Evolutionary conservation across 2,797 vertebrate genomes (phyloP), one percentile per base, ranked within the genome.

Genomic region (Parauchenoglanis ngamensis): DNA sequence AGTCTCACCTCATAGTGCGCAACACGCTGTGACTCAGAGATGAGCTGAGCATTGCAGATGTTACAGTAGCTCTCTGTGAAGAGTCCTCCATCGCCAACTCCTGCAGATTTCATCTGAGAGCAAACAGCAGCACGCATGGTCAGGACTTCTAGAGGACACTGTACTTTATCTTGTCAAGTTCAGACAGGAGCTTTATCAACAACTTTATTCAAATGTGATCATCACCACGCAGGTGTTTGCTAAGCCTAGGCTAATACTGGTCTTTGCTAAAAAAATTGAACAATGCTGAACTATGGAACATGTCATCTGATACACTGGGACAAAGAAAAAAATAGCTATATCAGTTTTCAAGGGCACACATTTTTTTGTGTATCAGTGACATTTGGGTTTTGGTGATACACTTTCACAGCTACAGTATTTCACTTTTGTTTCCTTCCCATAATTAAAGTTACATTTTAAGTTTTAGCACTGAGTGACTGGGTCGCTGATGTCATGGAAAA

Each of bases 51-150:
- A 17, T 94, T 94, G 91, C 94, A 94, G 91, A 94, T 94, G 90
- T 94, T 94, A 90, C 94, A 94, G 92, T 94, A 94, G 86, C 93
- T 94, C 85, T 94, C 93, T 4, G 94, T 94, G 84, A 94, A 94
- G 78, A 94, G 90, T 59, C 90, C 91, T 72, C 90, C 89, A 88
- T 93, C 91, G 49, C 90, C 92, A 49, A 91, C 90, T 31, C 90
- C 93, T 49, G 91, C 92, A 73, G 94, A 94, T 91, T 94, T 94
- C 94, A 94, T 94, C 94, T 94, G 87, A 87, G 40, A 68, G 80
- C 87, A 87, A 87, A 88, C 85, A 87, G 52, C 83, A 79, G n/a
- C 54, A 52, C 56, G 76, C 68, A 79, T 25, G 17, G 12, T 65
- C 23, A 85, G 44, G 57, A 54, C 76, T 54, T 61, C 31, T 31